phyloP scores from a whole-genome alignment of 2,113 vertebrate species.

The Genyomyrus donnyi region DNA sequence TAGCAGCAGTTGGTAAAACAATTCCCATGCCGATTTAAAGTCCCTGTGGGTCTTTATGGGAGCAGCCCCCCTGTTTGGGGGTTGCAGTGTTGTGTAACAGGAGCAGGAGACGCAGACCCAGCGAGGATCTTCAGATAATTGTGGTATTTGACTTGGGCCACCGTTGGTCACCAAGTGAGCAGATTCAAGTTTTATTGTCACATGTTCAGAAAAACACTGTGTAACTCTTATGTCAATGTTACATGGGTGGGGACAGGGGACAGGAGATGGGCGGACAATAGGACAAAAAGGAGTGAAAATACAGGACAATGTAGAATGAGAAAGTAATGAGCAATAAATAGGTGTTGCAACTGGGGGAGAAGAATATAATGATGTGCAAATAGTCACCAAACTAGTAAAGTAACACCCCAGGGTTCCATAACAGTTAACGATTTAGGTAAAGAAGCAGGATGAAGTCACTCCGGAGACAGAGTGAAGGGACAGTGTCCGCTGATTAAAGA shows the following conservation, averaged over 20 bases:
- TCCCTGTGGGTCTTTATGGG: neutral
- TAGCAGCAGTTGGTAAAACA: neutral
- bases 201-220: neutral
- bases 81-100: neutral
- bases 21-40: conserved; percentile 29
- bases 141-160: neutral
- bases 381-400: neutral
- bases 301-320: neutral
- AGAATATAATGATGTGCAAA: neutral
- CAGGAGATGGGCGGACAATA: neutral
- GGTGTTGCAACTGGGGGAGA: neutral
- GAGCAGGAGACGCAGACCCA: neutral
- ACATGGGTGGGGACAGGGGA: neutral
- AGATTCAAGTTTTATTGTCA: neutral
- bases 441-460: neutral
- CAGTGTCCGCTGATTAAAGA: neutral
- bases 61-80: neutral
- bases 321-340: neutral
- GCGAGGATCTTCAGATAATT: neutral
- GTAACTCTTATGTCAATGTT: neutral
- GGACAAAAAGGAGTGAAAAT: neutral
- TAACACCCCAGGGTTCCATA: neutral
- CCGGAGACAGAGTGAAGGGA: neutral
- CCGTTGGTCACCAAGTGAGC: neutral
- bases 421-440: neutral